Evolutionary conservation across 2,797 vertebrate genomes (phyloP).

Genomic region (Mormyrops boulengeri): DNA sequence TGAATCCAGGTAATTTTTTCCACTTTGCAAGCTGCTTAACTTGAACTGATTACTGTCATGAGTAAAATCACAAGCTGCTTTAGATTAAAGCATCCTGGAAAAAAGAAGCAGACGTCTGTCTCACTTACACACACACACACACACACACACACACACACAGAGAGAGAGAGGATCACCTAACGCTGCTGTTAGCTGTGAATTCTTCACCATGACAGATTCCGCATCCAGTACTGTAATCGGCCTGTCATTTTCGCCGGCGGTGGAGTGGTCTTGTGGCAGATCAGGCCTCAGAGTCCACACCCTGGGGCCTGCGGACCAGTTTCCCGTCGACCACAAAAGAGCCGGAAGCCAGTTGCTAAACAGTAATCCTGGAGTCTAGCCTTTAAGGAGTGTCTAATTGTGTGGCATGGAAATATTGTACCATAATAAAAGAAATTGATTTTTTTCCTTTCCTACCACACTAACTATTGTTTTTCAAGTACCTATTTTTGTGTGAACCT

Average conservation of each 20-base stretch:
- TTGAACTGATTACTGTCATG: background rate
- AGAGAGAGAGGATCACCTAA: background rate
- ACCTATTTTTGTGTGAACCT: background rate
- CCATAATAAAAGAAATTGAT: background rate
- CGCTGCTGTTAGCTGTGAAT: background rate
- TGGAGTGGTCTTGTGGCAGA: slow-evolving; percentile 15
- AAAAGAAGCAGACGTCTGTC: background rate
- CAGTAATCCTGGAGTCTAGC: background rate
- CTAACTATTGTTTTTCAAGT: background rate
- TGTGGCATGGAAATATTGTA: background rate
- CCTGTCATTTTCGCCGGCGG: slow-evolving; percentile 24
- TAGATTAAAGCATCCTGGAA: background rate
- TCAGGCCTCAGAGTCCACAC: slow-evolving; percentile 21
- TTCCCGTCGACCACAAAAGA: slow-evolving; percentile 24
- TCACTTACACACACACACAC: background rate
- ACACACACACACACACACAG: background rate
- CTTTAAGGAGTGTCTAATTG: background rate
- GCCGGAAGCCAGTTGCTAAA: background rate
- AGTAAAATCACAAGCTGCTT: background rate
- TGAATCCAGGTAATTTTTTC: background rate
- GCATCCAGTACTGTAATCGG: slow-evolving; percentile 13
- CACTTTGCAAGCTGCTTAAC: background rate
- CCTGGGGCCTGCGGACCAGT: background rate
- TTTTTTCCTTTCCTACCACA: background rate
- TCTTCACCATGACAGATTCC: background rate